Evolutionary conservation across 2,797 vertebrate genomes (phyloP).

Genomic region (Chaenodraco wilsoni): DNA sequence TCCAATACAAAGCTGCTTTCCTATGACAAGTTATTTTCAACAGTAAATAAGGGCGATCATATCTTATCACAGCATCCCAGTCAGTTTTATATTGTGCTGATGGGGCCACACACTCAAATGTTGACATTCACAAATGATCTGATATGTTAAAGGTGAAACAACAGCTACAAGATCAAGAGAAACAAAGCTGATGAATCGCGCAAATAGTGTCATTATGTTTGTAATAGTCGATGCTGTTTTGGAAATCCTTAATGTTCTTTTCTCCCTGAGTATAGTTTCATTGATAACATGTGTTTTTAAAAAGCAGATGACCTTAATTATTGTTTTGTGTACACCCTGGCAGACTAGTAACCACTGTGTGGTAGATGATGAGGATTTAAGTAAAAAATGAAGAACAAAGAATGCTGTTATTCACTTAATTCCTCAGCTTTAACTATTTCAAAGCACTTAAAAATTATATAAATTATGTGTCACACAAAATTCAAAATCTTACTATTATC

Average conservation of each 20-base stretch:
- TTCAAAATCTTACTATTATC: neutral
- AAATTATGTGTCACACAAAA: neutral
- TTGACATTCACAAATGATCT: neutral
- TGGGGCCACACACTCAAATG: neutral
- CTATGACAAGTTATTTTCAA: neutral
- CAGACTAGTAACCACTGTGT: neutral
- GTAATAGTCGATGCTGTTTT: neutral
- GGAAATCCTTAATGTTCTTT: neutral
- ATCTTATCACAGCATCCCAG: neutral
- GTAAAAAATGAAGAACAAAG: neutral
- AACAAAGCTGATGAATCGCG: neutral
- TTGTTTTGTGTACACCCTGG: neutral
- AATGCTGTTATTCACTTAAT: neutral
- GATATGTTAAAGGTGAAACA: neutral
- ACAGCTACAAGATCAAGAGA: neutral
- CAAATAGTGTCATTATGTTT: neutral
- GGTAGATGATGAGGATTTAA: neutral
- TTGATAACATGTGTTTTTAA: neutral
- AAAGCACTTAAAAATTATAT: neutral
- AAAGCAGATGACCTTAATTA: neutral
- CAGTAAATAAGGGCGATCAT: neutral
- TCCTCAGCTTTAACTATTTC: neutral
- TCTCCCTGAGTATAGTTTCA: neutral
- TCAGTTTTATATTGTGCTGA: neutral
- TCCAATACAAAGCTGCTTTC: neutral